Evolutionary conservation across 2,888 invertebrate genomes (phyloP).

Genomic region (Cecidostiba fungosa): DNA sequence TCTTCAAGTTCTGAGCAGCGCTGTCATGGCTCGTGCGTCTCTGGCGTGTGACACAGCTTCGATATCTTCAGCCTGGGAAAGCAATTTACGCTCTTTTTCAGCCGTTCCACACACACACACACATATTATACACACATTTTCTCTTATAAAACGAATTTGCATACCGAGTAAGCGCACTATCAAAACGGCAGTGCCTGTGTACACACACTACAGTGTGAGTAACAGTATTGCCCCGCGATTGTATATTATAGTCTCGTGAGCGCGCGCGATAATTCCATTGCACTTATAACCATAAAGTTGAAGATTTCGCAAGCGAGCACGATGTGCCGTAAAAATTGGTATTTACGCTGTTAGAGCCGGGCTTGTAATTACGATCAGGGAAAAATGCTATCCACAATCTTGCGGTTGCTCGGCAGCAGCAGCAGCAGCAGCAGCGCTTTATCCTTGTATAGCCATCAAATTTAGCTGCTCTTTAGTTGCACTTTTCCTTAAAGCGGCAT

Average conservation of each 20-base stretch:
- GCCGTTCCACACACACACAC: background rate
- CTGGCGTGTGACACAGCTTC: background rate
- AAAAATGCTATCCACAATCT: slow-evolving; percentile 30
- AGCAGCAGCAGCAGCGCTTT: slow-evolving; percentile 16
- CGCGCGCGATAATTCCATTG: background rate
- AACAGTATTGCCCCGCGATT: background rate
- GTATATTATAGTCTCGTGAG: background rate
- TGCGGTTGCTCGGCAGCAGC: slow-evolving; percentile 15
- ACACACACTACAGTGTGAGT: background rate
- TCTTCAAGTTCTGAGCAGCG: background rate
- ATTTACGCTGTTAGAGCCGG: slow-evolving; percentile 5
- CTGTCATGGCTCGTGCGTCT: slow-evolving; percentile 7
- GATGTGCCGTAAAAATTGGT: background rate
- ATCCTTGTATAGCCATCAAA: slow-evolving; percentile 18
- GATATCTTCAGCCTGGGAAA: slow-evolving; percentile 13
- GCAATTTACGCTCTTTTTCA: background rate
- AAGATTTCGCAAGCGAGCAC: slow-evolving; percentile 33
- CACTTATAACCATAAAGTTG: slow-evolving; percentile 28
- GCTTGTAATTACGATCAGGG: slow-evolving; percentile 24
- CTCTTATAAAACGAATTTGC: background rate
- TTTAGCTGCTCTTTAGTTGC: background rate
- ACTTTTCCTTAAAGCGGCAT: background rate
- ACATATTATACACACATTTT: background rate
- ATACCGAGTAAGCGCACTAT: background rate
- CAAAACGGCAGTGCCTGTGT: background rate